Conservation (phyloP, 2,888 invertebrate species). For the Chelonus formosanus region DNA sequence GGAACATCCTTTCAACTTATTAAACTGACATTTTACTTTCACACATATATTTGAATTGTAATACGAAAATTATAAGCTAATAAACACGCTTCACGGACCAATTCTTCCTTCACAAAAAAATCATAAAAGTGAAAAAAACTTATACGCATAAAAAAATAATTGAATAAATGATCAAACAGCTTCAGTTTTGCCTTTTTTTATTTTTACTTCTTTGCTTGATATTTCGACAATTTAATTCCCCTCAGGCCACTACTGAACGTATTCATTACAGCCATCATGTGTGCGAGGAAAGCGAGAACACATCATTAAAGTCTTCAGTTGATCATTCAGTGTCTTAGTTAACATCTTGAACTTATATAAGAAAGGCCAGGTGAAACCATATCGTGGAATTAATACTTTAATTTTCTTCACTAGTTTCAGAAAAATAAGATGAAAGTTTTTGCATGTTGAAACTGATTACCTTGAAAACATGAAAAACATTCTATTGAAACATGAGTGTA, state of each 20-base stretch:
- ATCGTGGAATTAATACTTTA: not conserved
- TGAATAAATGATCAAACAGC: too few relatives aligned
- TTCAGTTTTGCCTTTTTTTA: conserved; percentile 10
- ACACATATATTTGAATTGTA: too few relatives aligned
- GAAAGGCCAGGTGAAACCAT: conserved; percentile 15
- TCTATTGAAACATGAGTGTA: too few relatives aligned
- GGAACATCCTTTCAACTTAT: too few relatives aligned
- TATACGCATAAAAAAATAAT: too few relatives aligned
- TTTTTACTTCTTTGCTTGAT: not conserved
- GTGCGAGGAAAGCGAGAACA: conserved; percentile 11
- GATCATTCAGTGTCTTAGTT: conserved; percentile 19
- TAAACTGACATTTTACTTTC: not conserved
- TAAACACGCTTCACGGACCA: too few relatives aligned
- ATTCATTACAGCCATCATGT: conserved; percentile 53
- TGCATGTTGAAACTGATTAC: not conserved
- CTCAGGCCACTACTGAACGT: conserved; percentile 35
- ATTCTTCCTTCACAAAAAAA: too few relatives aligned
- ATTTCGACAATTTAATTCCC: conserved; percentile 1
- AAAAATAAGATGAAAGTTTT: not conserved
- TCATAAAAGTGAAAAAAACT: too few relatives aligned
- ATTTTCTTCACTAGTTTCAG: not conserved
- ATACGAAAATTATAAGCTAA: too few relatives aligned
- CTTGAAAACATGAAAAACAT: too few relatives aligned
- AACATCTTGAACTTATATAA: conserved; percentile 13
- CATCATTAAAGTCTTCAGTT: conserved; percentile 26